A percentile compares a stretch with the other conserved stretches of the same genome.
Evolutionary conservation across 2,888 invertebrate species (phyloP).

Genomic region (Agriopis aurantiaria): DNA sequence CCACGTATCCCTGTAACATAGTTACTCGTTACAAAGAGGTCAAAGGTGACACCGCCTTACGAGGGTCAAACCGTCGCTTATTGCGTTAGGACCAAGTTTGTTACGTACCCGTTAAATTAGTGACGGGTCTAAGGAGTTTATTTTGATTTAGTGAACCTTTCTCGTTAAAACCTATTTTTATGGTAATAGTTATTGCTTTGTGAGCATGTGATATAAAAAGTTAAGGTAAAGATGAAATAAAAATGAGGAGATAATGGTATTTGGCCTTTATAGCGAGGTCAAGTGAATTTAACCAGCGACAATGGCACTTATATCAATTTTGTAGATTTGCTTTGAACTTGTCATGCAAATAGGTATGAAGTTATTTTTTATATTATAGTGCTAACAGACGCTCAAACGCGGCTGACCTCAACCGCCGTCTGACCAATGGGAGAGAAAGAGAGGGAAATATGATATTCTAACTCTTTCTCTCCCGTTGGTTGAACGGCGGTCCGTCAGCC

Average conservation of each 20-base stretch:
- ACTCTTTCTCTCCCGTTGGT: no score
- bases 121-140: constrained; percentile 59
- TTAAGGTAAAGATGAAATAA: constrained; percentile 26
- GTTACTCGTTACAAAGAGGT: constrained; percentile 64
- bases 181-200: constrained; percentile 33
- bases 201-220: constrained; percentile 27
- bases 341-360: no score
- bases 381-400: no score
- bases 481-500: no score
- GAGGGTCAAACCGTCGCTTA: constrained; percentile 79
- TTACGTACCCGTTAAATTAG: constrained; percentile 70
- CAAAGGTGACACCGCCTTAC: constrained; percentile 74
- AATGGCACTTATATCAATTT: constrained; percentile 8
- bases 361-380: no score
- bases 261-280: constrained; percentile 19
- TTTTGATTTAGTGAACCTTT: constrained; percentile 63
- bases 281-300: constrained; percentile 21
- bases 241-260: constrained; percentile 14
- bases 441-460: no score
- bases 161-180: constrained; percentile 33
- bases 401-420: no score
- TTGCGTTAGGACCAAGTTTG: constrained; percentile 76
- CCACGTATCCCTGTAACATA: constrained; percentile 80
- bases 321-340: background rate
- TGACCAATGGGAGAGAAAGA: no score